Conservation (phyloP, 2,797 vertebrate species). For the Clamator glandarius region DNA sequence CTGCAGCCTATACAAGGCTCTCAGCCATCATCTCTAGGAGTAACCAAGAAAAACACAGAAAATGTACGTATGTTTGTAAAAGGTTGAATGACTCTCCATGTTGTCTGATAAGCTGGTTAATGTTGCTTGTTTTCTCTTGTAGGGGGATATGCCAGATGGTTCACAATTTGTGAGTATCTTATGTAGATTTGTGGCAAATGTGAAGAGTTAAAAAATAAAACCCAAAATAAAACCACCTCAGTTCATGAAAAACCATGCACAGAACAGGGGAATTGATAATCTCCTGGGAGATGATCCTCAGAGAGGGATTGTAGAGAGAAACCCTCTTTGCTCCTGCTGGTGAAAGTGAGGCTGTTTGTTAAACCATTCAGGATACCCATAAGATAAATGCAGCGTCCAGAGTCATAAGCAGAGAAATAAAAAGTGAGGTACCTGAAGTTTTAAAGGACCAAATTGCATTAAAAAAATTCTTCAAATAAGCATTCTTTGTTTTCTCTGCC, state of each 20-base stretch:
- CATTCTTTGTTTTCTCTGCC: neutral
- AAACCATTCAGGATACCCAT: neutral
- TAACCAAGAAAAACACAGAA: constrained; percentile 66
- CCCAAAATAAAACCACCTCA: neutral
- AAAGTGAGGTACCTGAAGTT: neutral
- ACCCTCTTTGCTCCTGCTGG: neutral
- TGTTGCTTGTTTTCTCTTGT: constrained; percentile 7
- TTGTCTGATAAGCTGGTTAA: constrained; percentile 5
- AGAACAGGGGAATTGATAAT: neutral
- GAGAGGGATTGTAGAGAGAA: neutral
- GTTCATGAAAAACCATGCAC: neutral
- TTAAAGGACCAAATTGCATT: neutral
- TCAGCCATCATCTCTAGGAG: constrained; percentile 62
- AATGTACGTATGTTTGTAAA: constrained; percentile 66
- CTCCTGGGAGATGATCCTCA: neutral
- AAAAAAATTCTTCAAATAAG: neutral
- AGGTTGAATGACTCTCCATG: neutral
- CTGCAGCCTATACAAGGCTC: constrained; percentile 70
- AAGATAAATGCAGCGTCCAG: neutral
- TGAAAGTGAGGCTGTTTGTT: neutral
- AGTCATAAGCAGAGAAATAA: neutral
- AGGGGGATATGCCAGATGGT: constrained; percentile 56
- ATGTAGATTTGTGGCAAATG: neutral
- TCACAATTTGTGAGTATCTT: constrained; percentile 72
- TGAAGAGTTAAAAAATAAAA: neutral